A percentile compares a stretch with the other conserved stretches of the same genome.
These are phyloP conservation scores for Trinectes maculatus DNA, from an alignment of 2,113 vertebrate species.

Conservation along the genomic window DNA sequence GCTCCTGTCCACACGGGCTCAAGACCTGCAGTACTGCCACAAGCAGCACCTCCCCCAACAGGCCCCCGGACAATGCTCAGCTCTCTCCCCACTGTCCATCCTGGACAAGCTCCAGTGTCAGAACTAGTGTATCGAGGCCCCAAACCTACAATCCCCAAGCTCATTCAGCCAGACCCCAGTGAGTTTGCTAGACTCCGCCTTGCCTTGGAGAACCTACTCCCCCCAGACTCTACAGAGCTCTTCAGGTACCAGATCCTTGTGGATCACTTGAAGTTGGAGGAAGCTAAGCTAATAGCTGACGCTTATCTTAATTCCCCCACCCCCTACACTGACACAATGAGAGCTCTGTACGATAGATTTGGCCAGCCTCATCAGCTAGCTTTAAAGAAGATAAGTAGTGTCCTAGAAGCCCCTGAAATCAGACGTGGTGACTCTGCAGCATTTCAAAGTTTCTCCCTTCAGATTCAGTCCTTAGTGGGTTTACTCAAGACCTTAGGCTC, in stretches of 20 bases:
- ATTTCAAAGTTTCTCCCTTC: constrained; percentile 14
- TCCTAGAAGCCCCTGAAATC: constrained; percentile 9
- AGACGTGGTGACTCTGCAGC: constrained; percentile 2
- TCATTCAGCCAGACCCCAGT: neutral
- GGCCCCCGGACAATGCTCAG: neutral
- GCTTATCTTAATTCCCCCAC: constrained; percentile 2
- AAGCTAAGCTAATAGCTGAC: constrained; percentile 2
- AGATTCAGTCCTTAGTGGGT: constrained; percentile 1
- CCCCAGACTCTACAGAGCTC: neutral
- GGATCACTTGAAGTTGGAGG: neutral
- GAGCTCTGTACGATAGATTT: neutral
- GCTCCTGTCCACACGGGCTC: neutral
- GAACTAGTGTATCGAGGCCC: neutral
- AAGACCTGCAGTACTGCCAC: neutral
- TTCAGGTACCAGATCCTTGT: too few relatives aligned
- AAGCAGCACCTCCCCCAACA: neutral
- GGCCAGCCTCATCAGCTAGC: constrained; percentile 17
- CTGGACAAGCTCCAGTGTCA: neutral
- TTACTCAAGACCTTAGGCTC: neutral
- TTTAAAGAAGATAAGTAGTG: constrained; percentile 7
- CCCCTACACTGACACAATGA: constrained; percentile 13
- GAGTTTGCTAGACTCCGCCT: neutral
- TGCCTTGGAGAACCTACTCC: neutral
- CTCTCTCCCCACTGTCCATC: neutral
- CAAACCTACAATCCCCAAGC: constrained; percentile 1